A percentile compares a stretch with the other conserved stretches of the same genome.
phyloP scores from a whole-genome alignment of 2,888 invertebrate species.

The Apeira syringaria region DNA sequence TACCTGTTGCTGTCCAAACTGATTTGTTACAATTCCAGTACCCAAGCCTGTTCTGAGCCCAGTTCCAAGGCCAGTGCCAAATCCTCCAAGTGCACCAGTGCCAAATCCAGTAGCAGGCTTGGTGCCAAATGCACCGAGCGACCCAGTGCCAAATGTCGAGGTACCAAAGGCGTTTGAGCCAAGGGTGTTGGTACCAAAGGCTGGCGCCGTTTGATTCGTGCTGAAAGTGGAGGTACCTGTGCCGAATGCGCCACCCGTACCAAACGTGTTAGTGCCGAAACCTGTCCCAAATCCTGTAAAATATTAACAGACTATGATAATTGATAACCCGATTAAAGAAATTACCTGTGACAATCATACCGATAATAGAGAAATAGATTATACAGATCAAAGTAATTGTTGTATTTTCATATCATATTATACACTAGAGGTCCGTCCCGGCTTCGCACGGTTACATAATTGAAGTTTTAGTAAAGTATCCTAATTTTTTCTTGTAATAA shows the following conservation, averaged over 20 bases:
- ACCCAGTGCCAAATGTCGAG: constrained; percentile 58
- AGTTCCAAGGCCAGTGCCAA: constrained; percentile 54
- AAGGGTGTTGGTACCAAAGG: constrained; percentile 53
- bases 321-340: too few species aligned
- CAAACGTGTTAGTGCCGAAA: constrained; percentile 43
- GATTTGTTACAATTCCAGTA: constrained; percentile 63
- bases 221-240: constrained; percentile 46
- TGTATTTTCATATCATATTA: too few species aligned
- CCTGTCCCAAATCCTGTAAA: constrained; percentile 56
- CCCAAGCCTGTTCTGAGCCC: constrained; percentile 58
- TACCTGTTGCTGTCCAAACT: constrained; percentile 73
- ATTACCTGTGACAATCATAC: too few species aligned
- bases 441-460: too few species aligned
- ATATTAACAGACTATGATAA: too few species aligned
- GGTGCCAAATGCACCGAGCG: constrained; percentile 75
- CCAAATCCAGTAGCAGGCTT: constrained; percentile 71
- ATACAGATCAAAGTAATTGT: too few species aligned
- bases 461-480: too few species aligned
- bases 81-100: constrained; percentile 42
- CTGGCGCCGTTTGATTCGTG: constrained; percentile 48
- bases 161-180: constrained; percentile 46
- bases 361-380: too few species aligned
- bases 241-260: constrained; percentile 75
- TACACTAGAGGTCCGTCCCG: too few species aligned
- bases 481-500: too few species aligned